Evolutionary conservation across 2,888 invertebrate genomes (phyloP), one percentile per base, ranked within the genome.

Genomic region (Calameuta filiformis): DNA sequence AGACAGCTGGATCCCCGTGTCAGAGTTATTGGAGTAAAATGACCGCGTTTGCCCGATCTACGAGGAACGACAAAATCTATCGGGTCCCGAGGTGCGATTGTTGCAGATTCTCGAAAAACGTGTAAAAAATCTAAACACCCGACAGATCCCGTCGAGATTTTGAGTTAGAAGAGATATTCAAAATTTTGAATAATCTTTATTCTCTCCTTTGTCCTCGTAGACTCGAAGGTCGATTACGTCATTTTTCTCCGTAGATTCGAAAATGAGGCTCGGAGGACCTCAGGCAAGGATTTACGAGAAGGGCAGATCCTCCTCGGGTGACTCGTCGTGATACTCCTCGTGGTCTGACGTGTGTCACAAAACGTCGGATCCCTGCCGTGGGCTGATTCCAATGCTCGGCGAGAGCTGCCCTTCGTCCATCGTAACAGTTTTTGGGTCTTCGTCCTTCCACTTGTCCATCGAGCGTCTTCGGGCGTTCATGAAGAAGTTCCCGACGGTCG

Each of bases 401-500:
- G 91, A 91, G 79, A 91, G 86, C 82, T 91, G 91, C 79, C 90
- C 91, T 80, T 91, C 91, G 83, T 91, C 91, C 79, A 91, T 88
- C 80, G 92, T 89, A 75, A 92, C 91, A 82, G 93, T 91, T 84
- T 95, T 95, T 76, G 95, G 96, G 86, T 96, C 97, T 88, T 98
- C 98, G 90, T 98, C 98, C 92, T 97, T 97, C 98, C 99, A 99
- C 90, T 99, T 99, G 93, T 99, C 99, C 97, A 97, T 97, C 4
- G 97, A 97, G 84, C 99, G 95, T 86, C 99, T 94, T 80, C 99
- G 94, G n/a, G 99, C 99, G 92, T 99, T 99, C 99, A 99, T 99
- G 93, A 99, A 99, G 94, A 99, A 99, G 92, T 99, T 99, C 75
- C 99, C 99, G 79, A 99, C 99, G 15, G 99, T 99, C 77, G 98